phyloP scores from a whole-genome alignment of 1,140 invertebrate species.

The Panagrolaimus sp. region DNA sequence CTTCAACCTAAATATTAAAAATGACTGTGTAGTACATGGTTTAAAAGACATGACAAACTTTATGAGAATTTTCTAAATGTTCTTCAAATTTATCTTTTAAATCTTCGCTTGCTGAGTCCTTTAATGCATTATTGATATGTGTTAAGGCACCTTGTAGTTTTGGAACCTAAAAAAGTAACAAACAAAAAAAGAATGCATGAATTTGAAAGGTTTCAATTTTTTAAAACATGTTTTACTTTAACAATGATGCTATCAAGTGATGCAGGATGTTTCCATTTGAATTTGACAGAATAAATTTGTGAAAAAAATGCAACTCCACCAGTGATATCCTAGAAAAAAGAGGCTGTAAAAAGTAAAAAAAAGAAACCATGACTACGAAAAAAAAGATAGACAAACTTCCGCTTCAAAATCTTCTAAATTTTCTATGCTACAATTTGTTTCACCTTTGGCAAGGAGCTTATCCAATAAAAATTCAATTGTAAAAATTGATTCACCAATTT shows the following conservation, averaged over 20 bases:
- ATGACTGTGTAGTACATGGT: background rate
- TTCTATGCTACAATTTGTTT: conserved; percentile 1
- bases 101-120: background rate
- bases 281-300: conserved; percentile 18
- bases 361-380: background rate
- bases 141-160: background rate
- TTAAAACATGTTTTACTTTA: conserved; percentile 8
- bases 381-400: background rate
- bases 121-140: conserved; percentile 5
- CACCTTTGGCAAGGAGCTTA: background rate
- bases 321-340: conserved; percentile 13
- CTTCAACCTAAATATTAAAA: background rate
- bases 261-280: conserved; percentile 22
- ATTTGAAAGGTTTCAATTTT: background rate
- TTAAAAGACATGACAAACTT: background rate
- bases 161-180: conserved; percentile 26
- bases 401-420: conserved; percentile 17
- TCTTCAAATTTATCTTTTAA: background rate
- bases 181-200: conserved; percentile 20
- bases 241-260: conserved; percentile 15
- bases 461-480: conserved; percentile 8
- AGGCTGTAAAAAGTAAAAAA: background rate
- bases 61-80: background rate
- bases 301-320: conserved; percentile 20
- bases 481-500: background rate